Percentiles rank a stretch among this genome's conserved stretches.
phyloP scores from a whole-genome alignment of 1,140 invertebrate species.

The Drosophila pandora region DNA sequence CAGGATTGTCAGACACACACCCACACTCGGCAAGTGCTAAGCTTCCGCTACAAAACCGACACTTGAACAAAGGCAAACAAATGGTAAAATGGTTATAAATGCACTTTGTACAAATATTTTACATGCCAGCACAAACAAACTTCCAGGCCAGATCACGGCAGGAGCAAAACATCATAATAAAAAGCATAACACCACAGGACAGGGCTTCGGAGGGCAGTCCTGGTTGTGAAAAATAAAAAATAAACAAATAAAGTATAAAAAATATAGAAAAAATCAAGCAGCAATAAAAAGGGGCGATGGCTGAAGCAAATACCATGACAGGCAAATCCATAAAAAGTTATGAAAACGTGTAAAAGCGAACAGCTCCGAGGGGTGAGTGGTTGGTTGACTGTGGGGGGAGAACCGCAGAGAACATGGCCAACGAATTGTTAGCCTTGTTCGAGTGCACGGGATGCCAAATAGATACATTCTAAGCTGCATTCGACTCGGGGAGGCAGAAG shows the following conservation, averaged over 20 bases:
- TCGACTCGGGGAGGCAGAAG: background rate
- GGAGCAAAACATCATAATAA: constrained; percentile 47
- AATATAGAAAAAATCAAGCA: constrained; percentile 49
- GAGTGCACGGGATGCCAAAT: constrained; percentile 26
- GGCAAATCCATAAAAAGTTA: constrained; percentile 68
- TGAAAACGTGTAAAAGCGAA: constrained; percentile 61
- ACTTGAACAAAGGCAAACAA: constrained; percentile 59
- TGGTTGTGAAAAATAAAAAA: constrained; percentile 21
- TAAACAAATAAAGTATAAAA: constrained; percentile 59
- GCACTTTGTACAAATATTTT: constrained; percentile 68
- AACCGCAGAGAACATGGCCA: constrained; percentile 13
- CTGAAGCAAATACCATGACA: constrained; percentile 42
- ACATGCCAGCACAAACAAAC: constrained; percentile 51
- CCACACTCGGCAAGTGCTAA: constrained; percentile 28
- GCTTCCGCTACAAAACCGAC: constrained; percentile 16
- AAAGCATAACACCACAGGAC: constrained; percentile 26
- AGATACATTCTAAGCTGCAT: constrained; percentile 36
- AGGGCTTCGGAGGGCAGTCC: constrained; percentile 1
- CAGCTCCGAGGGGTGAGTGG: constrained; percentile 15
- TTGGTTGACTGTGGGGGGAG: constrained; percentile 5
- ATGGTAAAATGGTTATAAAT: constrained; percentile 67
- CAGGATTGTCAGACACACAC: constrained; percentile 25
- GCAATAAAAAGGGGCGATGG: constrained; percentile 42
- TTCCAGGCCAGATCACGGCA: constrained; percentile 20
- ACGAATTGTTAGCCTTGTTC: constrained; percentile 21